Conservation (phyloP, 1,140 invertebrate genomes). For the Microplitis demolitor region DNA sequence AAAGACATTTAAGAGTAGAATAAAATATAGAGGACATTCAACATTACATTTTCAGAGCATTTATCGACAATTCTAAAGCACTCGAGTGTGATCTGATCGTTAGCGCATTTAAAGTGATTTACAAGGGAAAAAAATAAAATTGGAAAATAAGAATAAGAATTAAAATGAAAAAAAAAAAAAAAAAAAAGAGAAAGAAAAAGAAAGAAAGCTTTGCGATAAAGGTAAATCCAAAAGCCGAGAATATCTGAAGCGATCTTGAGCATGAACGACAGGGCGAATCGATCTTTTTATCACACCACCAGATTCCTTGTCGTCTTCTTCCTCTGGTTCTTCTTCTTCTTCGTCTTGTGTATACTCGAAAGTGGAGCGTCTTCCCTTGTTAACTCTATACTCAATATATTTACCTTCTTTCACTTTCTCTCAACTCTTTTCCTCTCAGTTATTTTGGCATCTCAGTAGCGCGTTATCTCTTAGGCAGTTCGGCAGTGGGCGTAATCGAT, state of each 20-base stretch:
- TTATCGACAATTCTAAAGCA: neutral
- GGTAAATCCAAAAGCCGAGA: conserved; percentile 11
- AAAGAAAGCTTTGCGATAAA: conserved; percentile 19
- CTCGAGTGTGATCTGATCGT: conserved; percentile 9
- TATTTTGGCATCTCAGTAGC: neutral
- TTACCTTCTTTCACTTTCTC: neutral
- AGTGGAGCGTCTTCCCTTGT: neutral
- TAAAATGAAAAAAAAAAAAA: neutral
- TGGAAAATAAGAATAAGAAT: no score
- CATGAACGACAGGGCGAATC: conserved; percentile 23
- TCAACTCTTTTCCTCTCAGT: neutral
- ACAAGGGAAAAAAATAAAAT: conserved; percentile 5
- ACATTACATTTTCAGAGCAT: neutral
- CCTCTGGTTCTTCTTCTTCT: neutral
- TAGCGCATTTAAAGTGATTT: conserved; percentile 23
- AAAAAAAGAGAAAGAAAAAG: neutral
- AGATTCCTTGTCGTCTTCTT: neutral
- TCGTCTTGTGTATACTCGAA: neutral
- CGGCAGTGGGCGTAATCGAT: conserved; percentile 47
- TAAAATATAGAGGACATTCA: neutral
- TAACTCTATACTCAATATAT: conserved; percentile 22
- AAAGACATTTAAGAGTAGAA: neutral
- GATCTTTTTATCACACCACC: conserved; percentile 23
- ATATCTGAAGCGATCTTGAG: conserved; percentile 22
- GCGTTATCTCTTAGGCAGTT: conserved; percentile 10